Conservation (phyloP, 2,888 invertebrate genomes). For the Vannuccia rotundouncinata region DNA sequence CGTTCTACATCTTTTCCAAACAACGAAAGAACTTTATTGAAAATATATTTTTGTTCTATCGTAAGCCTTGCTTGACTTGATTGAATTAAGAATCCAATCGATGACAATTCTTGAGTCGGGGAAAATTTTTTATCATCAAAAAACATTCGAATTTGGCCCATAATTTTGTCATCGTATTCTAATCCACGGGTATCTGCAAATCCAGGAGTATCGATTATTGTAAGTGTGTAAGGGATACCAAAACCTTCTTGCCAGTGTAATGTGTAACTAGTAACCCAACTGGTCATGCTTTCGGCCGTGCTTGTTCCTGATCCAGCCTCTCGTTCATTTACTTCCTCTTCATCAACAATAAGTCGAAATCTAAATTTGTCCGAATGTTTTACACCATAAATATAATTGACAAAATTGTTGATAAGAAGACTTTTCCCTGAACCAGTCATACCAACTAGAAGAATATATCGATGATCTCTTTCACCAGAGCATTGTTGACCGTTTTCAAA, state of each 20-base stretch:
- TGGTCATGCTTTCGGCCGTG: neutral
- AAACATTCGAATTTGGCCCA: neutral
- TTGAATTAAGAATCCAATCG: neutral
- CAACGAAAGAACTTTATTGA: neutral
- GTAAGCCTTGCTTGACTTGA: neutral
- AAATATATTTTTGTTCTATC: neutral
- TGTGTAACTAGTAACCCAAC: neutral
- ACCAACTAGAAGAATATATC: neutral
- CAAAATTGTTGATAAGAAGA: neutral
- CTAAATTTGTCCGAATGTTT: neutral
- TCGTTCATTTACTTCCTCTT: neutral
- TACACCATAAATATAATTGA: neutral
- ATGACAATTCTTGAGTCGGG: neutral
- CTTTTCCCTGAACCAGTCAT: slow-evolving; percentile 13
- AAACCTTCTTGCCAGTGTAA: neutral
- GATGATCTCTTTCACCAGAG: neutral
- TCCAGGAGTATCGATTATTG: slow-evolving; percentile 16
- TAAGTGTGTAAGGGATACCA: neutral
- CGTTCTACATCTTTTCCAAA: slow-evolving; percentile 10
- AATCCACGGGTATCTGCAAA: slow-evolving; percentile 22
- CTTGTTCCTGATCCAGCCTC: neutral
- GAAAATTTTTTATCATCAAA: neutral
- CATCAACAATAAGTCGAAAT: neutral
- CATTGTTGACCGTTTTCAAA: neutral
- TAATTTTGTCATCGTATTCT: neutral